Evolutionary conservation across 2,797 vertebrate genomes (phyloP).

Genomic region (Saxicola maurus): DNA sequence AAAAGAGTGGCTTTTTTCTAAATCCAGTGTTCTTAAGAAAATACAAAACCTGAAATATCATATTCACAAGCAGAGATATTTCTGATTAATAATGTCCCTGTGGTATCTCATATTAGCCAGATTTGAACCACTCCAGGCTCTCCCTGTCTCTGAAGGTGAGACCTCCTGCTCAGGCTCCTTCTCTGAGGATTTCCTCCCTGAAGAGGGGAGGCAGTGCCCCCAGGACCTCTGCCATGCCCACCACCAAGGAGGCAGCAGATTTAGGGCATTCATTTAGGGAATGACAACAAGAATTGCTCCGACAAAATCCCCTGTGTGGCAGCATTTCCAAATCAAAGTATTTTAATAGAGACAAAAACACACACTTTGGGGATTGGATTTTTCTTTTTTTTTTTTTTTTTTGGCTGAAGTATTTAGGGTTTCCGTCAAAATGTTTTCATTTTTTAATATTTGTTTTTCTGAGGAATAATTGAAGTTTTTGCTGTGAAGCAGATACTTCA

Average conservation of each 20-base stretch:
- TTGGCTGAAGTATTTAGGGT: slow-evolving; percentile 45
- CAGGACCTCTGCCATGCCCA: background rate
- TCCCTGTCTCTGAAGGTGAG: background rate
- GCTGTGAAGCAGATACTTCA: slow-evolving; percentile 55
- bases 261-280: background rate
- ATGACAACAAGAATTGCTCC: background rate
- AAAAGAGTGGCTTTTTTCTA: rapidly evolving
- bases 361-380: background rate
- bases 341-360: slow-evolving; percentile 15
- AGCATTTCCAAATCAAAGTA: slow-evolving; percentile 52
- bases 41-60: background rate
- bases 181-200: background rate
- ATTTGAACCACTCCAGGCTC: background rate
- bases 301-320: slow-evolving; percentile 45
- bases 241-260: background rate
- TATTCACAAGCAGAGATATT: background rate
- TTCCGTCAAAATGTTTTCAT: slow-evolving; percentile 62
- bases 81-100: background rate
- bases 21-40: background rate
- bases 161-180: background rate
- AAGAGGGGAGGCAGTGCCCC: background rate
- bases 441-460: slow-evolving; percentile 60
- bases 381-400: background rate
- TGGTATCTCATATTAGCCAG: background rate
- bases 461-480: slow-evolving; percentile 58